These are phyloP conservation scores for Riparia riparia DNA, from an alignment of 2,113 vertebrate species.

Conservation along the genomic window DNA sequence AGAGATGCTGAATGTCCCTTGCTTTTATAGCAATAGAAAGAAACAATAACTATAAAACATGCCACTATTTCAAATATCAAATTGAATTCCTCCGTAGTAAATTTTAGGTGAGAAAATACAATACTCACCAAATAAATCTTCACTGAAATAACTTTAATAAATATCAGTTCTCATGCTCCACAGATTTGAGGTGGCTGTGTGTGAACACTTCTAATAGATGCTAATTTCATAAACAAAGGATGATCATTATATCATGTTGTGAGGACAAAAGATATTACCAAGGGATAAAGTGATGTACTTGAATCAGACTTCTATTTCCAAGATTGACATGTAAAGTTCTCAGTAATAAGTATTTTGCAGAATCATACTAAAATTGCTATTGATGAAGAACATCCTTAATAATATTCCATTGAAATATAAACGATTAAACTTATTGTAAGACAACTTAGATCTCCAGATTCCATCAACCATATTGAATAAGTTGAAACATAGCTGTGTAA, in stretches of 20 bases:
- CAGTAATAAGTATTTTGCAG: background rate
- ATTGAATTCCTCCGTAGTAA: background rate
- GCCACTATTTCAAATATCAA: background rate
- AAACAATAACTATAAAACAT: background rate
- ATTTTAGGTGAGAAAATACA: background rate
- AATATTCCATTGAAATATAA: background rate
- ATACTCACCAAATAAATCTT: background rate
- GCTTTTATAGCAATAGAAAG: background rate
- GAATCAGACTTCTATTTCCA: background rate
- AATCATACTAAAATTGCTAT: background rate
- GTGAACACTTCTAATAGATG: background rate
- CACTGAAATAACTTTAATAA: background rate
- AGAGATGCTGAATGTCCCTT: background rate
- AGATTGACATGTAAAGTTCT: background rate
- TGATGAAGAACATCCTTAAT: background rate
- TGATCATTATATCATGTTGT: background rate
- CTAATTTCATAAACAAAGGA: background rate
- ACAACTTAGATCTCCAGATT: background rate
- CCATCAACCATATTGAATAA: background rate
- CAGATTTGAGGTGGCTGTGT: fast-evolving
- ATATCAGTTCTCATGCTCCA: background rate
- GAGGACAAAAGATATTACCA: background rate
- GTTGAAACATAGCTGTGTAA: background rate
- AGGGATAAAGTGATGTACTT: background rate
- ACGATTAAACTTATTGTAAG: fast-evolving